phyloP scores from a whole-genome alignment of 2,797 vertebrate genomes.

The Mus minutoides region DNA sequence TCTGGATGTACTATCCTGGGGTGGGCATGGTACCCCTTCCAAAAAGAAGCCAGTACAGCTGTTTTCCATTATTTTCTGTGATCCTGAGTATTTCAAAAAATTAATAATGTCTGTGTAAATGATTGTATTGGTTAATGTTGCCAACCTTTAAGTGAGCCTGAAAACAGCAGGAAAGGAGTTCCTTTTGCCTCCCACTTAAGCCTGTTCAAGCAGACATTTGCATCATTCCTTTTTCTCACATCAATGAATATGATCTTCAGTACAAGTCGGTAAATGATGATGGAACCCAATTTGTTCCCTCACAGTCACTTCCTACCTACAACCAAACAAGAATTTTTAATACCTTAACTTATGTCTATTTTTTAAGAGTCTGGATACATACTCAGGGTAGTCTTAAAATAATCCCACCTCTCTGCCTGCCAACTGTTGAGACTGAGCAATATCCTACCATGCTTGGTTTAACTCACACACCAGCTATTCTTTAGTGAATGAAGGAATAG shows the following conservation, averaged over 20 bases:
- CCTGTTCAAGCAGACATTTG: not conserved
- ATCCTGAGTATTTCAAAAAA: not conserved
- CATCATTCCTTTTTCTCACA: not conserved
- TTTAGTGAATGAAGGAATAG: conserved; percentile 9
- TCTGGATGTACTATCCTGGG: too few species aligned
- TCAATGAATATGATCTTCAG: not conserved
- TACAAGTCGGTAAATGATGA: not conserved
- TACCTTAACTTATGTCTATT: not conserved
- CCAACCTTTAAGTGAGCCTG: not conserved
- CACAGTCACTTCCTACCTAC: not conserved
- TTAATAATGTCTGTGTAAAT: not conserved
- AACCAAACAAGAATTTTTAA: not conserved
- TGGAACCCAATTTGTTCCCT: conserved; percentile 22
- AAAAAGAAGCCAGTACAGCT: too few species aligned
- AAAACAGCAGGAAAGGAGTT: conserved; percentile 44
- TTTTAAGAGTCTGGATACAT: not conserved
- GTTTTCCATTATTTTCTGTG: not conserved
- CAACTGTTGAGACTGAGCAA: too few species aligned
- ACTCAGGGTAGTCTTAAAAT: not conserved
- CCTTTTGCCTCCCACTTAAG: not conserved
- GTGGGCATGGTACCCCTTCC: too few species aligned
- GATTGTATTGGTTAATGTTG: not conserved
- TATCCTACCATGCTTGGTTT: not conserved
- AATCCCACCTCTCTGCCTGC: not conserved
- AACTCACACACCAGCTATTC: not conserved